A percentile compares a stretch with the other conserved stretches of the same genome.
These are phyloP conservation scores for Drosophila subsilvestris DNA, from an alignment of 2,888 invertebrate species.

Conservation along the genomic window DNA sequence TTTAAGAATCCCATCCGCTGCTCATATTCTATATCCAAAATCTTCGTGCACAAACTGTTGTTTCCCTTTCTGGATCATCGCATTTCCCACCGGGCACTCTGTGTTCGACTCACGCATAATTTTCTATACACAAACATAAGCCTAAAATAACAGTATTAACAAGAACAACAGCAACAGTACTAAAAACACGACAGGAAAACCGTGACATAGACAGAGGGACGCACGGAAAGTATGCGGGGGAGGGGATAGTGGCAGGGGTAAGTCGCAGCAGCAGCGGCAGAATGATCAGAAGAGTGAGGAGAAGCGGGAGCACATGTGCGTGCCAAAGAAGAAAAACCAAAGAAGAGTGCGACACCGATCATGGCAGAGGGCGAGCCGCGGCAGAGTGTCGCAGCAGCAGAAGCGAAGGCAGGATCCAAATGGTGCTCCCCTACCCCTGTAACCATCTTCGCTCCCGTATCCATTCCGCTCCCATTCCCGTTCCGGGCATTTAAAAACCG, in stretches of 20 bases:
- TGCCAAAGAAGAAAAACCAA: conserved; percentile 53
- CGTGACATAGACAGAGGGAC: conserved; percentile 32
- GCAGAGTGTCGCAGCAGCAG: conserved; percentile 57
- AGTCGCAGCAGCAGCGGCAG: conserved; percentile 16
- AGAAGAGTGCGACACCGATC: conserved; percentile 34
- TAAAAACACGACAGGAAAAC: conserved; percentile 28
- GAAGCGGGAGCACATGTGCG: conserved; percentile 62
- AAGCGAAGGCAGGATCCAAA: conserved; percentile 43
- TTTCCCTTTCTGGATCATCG: conserved; percentile 2
- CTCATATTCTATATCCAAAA: background rate
- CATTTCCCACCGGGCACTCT: conserved; percentile 48
- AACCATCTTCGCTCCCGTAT: conserved; percentile 33
- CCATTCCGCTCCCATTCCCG: conserved; percentile 46
- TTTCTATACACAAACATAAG: conserved; percentile 55
- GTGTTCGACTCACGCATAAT: conserved; percentile 49
- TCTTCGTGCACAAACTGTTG: background rate
- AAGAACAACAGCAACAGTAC: conserved; percentile 35
- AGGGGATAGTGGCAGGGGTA: conserved; percentile 8
- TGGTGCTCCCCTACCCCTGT: conserved; percentile 11
- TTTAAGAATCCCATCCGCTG: background rate
- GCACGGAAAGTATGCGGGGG: conserved; percentile 35
- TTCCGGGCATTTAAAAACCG: conserved; percentile 82
- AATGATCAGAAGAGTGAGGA: background rate
- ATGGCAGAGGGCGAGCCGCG: conserved; percentile 38
- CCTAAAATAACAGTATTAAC: conserved; percentile 54